phyloP scores from a whole-genome alignment of 2,113 vertebrate genomes.

The Sturnira hondurensis region DNA sequence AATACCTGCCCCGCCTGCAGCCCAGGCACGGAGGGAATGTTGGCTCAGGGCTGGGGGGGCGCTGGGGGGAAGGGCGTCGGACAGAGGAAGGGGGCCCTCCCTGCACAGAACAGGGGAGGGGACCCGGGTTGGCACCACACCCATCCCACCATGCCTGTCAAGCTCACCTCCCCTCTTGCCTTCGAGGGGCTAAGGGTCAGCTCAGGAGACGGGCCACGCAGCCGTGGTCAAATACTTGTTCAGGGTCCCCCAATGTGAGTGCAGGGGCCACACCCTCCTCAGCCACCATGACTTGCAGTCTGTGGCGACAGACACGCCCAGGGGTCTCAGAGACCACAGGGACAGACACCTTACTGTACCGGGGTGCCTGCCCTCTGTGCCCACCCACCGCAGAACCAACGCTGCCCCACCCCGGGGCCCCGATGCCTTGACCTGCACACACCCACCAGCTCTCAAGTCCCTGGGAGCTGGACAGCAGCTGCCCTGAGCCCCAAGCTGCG shows the following conservation, averaged over 20 bases:
- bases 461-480: neutral
- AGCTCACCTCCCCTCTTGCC: neutral
- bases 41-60: rapidly evolving
- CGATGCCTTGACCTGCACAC: neutral
- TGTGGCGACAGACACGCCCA: neutral
- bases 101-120: rapidly evolving
- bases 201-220: too few species aligned
- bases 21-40: rapidly evolving
- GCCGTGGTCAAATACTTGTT: neutral
- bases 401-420: rapidly evolving
- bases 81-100: neutral
- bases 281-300: rapidly evolving
- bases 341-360: rapidly evolving
- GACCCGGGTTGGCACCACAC: rapidly evolving
- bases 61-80: too few species aligned
- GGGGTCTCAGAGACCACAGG: rapidly evolving
- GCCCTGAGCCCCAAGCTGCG: neutral
- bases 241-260: neutral
- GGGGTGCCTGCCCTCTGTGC: neutral
- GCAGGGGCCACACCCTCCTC: rapidly evolving
- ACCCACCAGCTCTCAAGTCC: neutral
- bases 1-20: neutral
- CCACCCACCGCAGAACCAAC: neutral
- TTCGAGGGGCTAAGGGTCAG: rapidly evolving
- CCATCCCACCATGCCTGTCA: neutral